Evolutionary conservation across 2,888 invertebrate genomes (phyloP).

Genomic region (Chrysodeixis includens): DNA sequence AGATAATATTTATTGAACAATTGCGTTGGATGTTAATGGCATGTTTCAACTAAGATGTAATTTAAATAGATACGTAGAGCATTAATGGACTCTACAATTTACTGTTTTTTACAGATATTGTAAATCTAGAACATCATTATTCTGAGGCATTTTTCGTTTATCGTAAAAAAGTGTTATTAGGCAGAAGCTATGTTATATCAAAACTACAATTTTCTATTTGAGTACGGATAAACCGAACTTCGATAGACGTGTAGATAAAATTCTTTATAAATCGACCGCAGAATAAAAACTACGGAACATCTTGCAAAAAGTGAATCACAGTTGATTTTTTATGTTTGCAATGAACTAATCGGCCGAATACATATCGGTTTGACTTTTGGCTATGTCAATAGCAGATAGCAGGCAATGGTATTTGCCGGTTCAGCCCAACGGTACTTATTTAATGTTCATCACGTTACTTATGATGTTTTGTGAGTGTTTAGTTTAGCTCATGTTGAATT

Average conservation of each 20-base stretch:
- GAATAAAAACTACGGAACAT: not conserved
- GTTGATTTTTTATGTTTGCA: slow-evolving; percentile 29
- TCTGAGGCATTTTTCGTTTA: not conserved
- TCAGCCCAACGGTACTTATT: slow-evolving; percentile 73
- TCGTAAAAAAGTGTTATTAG: too few species aligned
- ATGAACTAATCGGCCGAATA: slow-evolving; percentile 56
- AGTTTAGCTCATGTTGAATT: slow-evolving; percentile 41
- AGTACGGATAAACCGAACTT: not conserved
- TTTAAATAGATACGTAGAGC: not conserved
- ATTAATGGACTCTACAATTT: slow-evolving; percentile 4
- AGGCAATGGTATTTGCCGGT: slow-evolving; percentile 68
- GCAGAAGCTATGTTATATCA: too few species aligned
- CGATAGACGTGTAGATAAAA: not conserved
- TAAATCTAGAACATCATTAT: not conserved
- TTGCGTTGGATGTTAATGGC: slow-evolving; percentile 23
- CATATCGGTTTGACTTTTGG: slow-evolving; percentile 63
- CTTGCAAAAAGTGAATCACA: slow-evolving; percentile 2
- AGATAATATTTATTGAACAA: slow-evolving; percentile 39
- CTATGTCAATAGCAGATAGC: slow-evolving; percentile 70
- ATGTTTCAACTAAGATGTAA: slow-evolving; percentile 48
- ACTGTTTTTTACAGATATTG: not conserved
- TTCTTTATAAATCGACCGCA: not conserved
- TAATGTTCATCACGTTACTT: slow-evolving; percentile 64
- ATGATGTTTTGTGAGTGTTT: slow-evolving; percentile 50
- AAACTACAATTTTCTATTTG: too few species aligned